phyloP scores from a whole-genome alignment of 2,888 invertebrate species.

The Ferrisia virgata region DNA sequence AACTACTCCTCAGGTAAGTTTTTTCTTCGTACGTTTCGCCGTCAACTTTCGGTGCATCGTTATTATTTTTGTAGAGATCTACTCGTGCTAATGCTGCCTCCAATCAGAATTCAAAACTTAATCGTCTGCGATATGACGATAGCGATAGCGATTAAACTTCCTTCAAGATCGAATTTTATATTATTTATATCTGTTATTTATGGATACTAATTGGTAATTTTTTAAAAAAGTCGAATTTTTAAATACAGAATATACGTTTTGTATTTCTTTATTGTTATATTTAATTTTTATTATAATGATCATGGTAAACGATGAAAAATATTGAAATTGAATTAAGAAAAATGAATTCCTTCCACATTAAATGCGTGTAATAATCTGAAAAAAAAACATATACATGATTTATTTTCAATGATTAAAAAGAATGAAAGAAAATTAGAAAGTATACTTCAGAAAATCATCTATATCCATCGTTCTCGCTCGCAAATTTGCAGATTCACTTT shows the following conservation, averaged over 20 bases:
- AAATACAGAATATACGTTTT: not conserved
- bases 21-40: too few species aligned
- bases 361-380: constrained; percentile 75
- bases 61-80: constrained; percentile 1
- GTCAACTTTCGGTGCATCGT: not conserved
- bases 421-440: constrained; percentile 47
- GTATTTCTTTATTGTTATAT: not conserved
- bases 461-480: constrained; percentile 92
- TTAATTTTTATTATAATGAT: not conserved
- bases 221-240: not conserved
- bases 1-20: not conserved
- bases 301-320: not conserved
- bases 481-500: constrained; percentile 67
- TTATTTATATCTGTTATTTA: not conserved
- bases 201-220: not conserved
- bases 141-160: not conserved
- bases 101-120: not conserved
- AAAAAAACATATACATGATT: constrained; percentile 50
- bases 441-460: constrained; percentile 85
- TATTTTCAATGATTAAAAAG: constrained; percentile 21
- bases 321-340: constrained; percentile 58
- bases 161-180: not conserved
- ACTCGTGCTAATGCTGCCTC: not conserved
- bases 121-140: not conserved
- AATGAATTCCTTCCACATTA: constrained; percentile 91